These are phyloP conservation scores for Ctenomys sociabilis DNA, from an alignment of 2,113 vertebrate genomes.

Conservation along the genomic window DNA sequence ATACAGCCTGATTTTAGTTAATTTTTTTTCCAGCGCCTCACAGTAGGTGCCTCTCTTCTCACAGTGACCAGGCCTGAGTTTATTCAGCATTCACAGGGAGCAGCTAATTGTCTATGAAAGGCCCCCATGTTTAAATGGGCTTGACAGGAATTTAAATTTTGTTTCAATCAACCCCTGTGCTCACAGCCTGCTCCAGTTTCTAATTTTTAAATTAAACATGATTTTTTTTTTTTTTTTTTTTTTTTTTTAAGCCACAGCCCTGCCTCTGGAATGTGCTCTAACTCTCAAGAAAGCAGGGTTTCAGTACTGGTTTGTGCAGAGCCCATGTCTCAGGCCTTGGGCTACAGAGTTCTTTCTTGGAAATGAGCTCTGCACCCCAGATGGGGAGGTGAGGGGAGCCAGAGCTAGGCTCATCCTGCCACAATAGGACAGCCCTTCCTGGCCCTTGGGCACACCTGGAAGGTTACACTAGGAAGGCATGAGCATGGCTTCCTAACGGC, in stretches of 20 bases:
- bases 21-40: conserved; percentile 85
- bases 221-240: conserved; percentile 70
- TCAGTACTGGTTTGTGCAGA: neutral
- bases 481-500: neutral
- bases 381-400: neutral
- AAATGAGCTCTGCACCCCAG: neutral
- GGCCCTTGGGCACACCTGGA: neutral
- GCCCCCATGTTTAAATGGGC: conserved; percentile 91
- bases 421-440: neutral
- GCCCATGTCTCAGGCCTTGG: neutral
- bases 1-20: conserved; percentile 88
- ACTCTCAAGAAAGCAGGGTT: conserved; percentile 54
- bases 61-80: conserved; percentile 87
- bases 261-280: conserved; percentile 71
- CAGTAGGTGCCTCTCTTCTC: conserved; percentile 84
- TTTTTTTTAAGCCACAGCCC: conserved; percentile 66
- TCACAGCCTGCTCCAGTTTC: conserved; percentile 90
- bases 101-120: conserved; percentile 92
- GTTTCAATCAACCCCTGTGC: conserved; percentile 90
- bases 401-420: neutral
- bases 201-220: conserved; percentile 91
- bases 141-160: conserved; percentile 92
- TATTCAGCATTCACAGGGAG: conserved; percentile 88
- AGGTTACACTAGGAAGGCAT: conserved; percentile 48
- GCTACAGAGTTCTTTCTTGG: conserved; percentile 66